Evolutionary conservation across 2,113 vertebrate species (phyloP).

Genomic region (Emydocephalus ijimae): DNA sequence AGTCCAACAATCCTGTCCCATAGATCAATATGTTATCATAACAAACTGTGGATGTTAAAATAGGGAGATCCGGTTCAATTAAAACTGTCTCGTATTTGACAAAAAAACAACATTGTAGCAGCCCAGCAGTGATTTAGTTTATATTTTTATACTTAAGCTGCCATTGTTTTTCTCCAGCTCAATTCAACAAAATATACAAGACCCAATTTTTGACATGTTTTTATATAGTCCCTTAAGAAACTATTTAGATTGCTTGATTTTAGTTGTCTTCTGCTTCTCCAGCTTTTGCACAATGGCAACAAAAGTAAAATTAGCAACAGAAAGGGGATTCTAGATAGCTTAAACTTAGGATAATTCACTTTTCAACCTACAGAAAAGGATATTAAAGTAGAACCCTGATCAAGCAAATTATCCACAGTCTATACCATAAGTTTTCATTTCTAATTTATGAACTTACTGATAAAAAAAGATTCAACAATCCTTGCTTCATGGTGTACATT

Average conservation of each 20-base stretch:
- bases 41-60: background rate
- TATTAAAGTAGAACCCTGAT: constrained; percentile 2
- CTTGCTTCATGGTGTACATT: background rate
- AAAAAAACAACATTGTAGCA: background rate
- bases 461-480: background rate
- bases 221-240: constrained; percentile 51
- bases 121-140: background rate
- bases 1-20: background rate
- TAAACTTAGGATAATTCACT: constrained; percentile 26
- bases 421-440: background rate
- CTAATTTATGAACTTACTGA: background rate
- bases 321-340: constrained; percentile 53
- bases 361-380: constrained; percentile 20
- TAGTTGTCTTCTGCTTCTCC: constrained; percentile 31
- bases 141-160: background rate
- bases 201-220: constrained; percentile 32
- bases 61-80: background rate
- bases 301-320: constrained; percentile 62
- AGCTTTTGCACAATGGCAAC: constrained; percentile 60
- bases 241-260: constrained; percentile 50
- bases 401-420: background rate
- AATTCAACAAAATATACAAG: constrained; percentile 28
- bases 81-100: background rate
- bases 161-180: constrained; percentile 24
- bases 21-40: background rate